phyloP scores from a whole-genome alignment of 1,140 invertebrate genomes.

The Trinorchestia longiramus region DNA sequence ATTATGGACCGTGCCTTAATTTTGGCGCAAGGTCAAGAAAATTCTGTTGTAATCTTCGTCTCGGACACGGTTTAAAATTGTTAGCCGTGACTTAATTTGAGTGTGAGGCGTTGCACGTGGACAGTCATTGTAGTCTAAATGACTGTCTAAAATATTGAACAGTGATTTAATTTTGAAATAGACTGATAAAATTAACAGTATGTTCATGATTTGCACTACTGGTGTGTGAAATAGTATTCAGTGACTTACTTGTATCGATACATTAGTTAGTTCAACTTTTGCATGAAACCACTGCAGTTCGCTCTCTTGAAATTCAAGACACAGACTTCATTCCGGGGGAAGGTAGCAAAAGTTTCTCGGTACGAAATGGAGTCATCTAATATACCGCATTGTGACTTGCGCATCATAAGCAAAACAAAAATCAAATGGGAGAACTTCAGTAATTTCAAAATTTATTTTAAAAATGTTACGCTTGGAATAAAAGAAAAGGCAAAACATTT shows the following conservation, averaged over 20 bases:
- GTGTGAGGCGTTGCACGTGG: neutral
- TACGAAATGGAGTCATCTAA: too few species aligned
- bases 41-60: neutral
- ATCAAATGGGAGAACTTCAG: too few species aligned
- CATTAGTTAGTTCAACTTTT: neutral
- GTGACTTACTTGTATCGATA: neutral
- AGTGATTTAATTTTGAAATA: neutral
- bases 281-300: neutral
- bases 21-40: neutral
- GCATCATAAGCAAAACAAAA: neutral
- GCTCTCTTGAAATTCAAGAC: neutral
- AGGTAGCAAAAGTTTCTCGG: neutral
- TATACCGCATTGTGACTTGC: neutral
- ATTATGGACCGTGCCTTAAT: too few species aligned
- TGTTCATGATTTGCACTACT: neutral
- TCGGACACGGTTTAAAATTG: neutral
- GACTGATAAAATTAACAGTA: neutral
- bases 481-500: too few species aligned
- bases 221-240: neutral
- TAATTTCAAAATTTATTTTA: too few species aligned
- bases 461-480: too few species aligned
- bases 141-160: neutral
- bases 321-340: neutral
- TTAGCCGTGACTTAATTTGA: neutral
- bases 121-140: neutral